Evolutionary conservation across 2,113 vertebrate genomes (phyloP).

Genomic region (Notarius quadriscutis): DNA sequence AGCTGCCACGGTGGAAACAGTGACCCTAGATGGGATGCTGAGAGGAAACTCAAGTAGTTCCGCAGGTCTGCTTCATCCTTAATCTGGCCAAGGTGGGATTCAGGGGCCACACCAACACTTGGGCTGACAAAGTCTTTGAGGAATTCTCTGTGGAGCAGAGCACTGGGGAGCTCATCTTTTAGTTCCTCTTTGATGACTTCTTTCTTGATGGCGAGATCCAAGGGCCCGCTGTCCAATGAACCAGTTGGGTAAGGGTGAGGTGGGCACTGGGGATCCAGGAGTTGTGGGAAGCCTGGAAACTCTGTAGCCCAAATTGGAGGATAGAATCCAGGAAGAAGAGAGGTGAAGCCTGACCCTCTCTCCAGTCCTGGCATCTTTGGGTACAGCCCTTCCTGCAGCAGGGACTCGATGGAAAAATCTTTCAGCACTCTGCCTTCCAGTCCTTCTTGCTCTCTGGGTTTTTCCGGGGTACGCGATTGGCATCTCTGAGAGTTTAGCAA

Average conservation of each 20-base stretch:
- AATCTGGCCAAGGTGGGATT: slow-evolving; percentile 79
- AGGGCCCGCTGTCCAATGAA: slow-evolving; percentile 76
- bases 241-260: slow-evolving; percentile 72
- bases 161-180: slow-evolving; percentile 83
- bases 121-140: slow-evolving; percentile 83
- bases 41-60: slow-evolving; percentile 92
- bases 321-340: slow-evolving; percentile 87
- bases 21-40: slow-evolving; percentile 85
- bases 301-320: slow-evolving; percentile 88
- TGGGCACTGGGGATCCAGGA: slow-evolving; percentile 63
- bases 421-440: slow-evolving; percentile 78
- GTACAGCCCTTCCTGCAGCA: slow-evolving; percentile 91
- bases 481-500: slow-evolving; percentile 34
- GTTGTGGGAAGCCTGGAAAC: slow-evolving; percentile 82
- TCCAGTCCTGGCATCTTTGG: slow-evolving; percentile 84
- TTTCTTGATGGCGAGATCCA: slow-evolving; percentile 91
- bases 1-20: slow-evolving; percentile 94
- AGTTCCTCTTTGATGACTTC: slow-evolving; percentile 93
- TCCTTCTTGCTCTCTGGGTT: slow-evolving; percentile 68
- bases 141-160: slow-evolving; percentile 84
- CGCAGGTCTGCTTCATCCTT: slow-evolving; percentile 92
- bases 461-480: slow-evolving; percentile 56
- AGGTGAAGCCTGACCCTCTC: slow-evolving; percentile 81
- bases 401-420: slow-evolving; percentile 94
- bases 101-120: slow-evolving; percentile 66